Conservation (phyloP, 1,140 invertebrate species). For the Polyergus mexicanus region DNA sequence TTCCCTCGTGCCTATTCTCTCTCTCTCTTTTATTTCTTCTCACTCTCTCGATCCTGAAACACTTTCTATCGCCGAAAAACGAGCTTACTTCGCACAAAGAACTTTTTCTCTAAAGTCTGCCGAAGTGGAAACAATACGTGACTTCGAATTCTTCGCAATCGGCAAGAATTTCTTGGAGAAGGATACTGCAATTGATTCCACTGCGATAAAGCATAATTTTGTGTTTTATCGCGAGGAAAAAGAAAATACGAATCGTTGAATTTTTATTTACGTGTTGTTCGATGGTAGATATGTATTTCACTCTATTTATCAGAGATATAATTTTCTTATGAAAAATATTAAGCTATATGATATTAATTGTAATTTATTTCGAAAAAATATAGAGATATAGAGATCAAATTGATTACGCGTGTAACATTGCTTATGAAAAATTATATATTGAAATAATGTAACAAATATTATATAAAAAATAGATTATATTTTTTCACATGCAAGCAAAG, state of each 20-base stretch:
- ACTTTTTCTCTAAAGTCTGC: constrained; percentile 51
- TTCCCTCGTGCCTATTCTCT: neutral
- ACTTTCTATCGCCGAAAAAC: constrained; percentile 55
- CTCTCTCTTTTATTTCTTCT: neutral
- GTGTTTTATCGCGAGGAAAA: neutral
- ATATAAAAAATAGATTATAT: neutral
- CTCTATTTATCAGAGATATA: neutral
- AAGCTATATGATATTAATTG: neutral
- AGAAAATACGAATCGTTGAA: neutral
- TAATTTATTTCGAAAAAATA: neutral
- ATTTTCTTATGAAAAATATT: neutral
- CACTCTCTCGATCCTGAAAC: constrained; percentile 22
- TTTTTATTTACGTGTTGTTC: neutral
- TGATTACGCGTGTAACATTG: neutral
- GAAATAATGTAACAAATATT: neutral
- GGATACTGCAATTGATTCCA: neutral
- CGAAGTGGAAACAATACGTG: constrained; percentile 64
- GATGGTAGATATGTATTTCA: neutral
- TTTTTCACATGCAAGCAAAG: neutral
- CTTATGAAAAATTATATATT: neutral
- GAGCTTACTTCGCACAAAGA: constrained; percentile 60
- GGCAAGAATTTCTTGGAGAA: constrained; percentile 1
- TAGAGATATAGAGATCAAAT: neutral
- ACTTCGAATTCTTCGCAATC: constrained; percentile 36
- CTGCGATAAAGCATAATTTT: constrained; percentile 3